These are phyloP conservation scores for Theonella swinhoei DNA, from an alignment of 37 sponge, comb jelly and placozoan species.

Conservation along the genomic window DNA sequence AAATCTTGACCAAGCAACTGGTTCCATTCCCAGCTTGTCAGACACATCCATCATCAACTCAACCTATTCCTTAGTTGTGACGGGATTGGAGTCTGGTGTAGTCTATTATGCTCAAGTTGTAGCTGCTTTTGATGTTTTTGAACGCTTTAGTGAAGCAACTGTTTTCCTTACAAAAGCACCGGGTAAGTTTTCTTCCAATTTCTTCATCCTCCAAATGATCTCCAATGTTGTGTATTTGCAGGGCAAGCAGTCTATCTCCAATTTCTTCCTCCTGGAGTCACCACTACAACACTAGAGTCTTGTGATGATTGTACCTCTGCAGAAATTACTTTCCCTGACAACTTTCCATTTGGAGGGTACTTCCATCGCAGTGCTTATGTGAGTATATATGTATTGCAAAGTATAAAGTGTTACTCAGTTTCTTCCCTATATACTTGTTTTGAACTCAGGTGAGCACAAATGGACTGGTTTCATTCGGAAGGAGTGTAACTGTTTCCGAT, in stretches of 20 bases:
- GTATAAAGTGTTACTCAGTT: too few relatives aligned
- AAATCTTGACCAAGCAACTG: neutral
- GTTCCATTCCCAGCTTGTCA: neutral
- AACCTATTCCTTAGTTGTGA: neutral
- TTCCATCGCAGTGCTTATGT: neutral
- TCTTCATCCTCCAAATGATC: too few relatives aligned
- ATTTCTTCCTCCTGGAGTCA: neutral
- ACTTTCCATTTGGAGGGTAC: neutral
- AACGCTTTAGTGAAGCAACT: neutral
- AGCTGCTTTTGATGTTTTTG: neutral
- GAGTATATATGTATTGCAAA: neutral
- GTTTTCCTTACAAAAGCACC: neutral
- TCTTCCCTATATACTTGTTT: too few relatives aligned
- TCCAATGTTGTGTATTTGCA: too few relatives aligned
- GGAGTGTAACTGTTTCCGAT: neutral
- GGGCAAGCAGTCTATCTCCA: neutral
- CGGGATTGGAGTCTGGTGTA: neutral
- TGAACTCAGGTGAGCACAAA: neutral
- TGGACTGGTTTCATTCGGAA: neutral
- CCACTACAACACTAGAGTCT: neutral
- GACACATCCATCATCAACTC: neutral
- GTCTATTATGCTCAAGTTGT: neutral
- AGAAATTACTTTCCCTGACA: neutral
- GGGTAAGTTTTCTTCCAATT: neutral
- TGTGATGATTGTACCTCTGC: neutral